Percentiles rank a stretch among this genome's conserved stretches.
These are phyloP conservation scores for Gymnosoma rotundatum DNA, from an alignment of 2,888 invertebrate genomes.

Conservation along the genomic window DNA sequence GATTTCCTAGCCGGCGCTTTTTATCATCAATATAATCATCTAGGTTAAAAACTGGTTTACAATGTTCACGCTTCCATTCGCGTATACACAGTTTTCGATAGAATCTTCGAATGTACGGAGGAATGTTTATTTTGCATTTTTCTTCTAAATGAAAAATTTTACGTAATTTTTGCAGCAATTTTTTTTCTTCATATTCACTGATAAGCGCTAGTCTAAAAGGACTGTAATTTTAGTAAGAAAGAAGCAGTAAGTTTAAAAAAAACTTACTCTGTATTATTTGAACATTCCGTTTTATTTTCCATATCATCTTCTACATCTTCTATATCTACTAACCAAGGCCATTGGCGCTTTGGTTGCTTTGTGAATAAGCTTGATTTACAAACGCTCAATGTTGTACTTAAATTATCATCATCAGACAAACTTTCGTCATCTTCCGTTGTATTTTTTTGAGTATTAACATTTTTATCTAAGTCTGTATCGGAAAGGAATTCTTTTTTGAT, in stretches of 20 bases:
- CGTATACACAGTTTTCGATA: conserved; percentile 85
- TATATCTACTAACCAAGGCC: conserved; percentile 82
- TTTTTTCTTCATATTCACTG: conserved; percentile 80
- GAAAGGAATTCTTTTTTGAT: conserved; percentile 73
- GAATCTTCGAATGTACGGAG: conserved; percentile 82
- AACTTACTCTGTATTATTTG: conserved; percentile 52
- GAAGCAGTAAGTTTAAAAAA: neutral
- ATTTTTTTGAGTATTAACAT: conserved; percentile 2
- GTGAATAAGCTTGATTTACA: conserved; percentile 81
- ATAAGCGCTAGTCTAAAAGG: conserved; percentile 75
- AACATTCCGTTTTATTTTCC: conserved; percentile 29
- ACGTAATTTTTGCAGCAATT: conserved; percentile 76
- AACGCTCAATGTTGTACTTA: conserved; percentile 66
- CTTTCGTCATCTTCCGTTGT: conserved; percentile 49
- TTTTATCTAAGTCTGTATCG: conserved; percentile 63
- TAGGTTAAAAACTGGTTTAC: conserved; percentile 84
- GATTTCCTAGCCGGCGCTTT: neutral
- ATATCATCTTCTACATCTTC: conserved; percentile 58
- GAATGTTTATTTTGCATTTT: conserved; percentile 76
- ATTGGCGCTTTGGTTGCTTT: conserved; percentile 78
- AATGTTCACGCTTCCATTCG: conserved; percentile 84
- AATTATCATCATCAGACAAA: conserved; percentile 33
- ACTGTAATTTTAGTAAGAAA: too few species aligned
- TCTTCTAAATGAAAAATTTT: conserved; percentile 75
- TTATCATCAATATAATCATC: conserved; percentile 80